Evolutionary conservation across 2,888 invertebrate species (phyloP), one percentile per base, ranked within the genome.

Genomic region (Isotomurus palustris): DNA sequence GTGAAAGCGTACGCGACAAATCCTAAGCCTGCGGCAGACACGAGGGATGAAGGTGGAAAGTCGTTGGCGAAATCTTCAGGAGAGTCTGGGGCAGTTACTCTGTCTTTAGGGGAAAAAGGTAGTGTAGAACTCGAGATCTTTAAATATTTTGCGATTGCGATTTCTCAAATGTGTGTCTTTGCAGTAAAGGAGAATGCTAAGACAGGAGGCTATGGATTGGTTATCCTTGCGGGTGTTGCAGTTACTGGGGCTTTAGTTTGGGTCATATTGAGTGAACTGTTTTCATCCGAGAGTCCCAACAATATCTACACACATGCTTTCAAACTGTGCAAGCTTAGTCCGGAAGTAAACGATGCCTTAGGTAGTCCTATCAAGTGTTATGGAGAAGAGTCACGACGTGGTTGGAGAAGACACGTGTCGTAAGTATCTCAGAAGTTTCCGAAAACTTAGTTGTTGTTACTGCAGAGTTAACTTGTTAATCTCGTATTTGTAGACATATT

Each of bases 351-450:
- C 72, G 88, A 91, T 76, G 82, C 85, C n/a, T 77, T 94, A 53
- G 95, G 95, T n/a, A 79, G 84, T 60, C 92, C 93, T 5, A 87
- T 95, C 29, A 91, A 87, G 75, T 89, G 88, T 1, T 90, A 83
- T 76, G 94, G 94, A 0, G 92, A 93, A 75, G 88, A 89, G 74
- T 87, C 86, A 0, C 80, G 87, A 21, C 79, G 93, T 67, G 85
- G 94, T 38, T 79, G 92, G 62, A 80, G 91, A 41, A 84, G 87
- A 64, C 91, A 91, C 78, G 87, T 91, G 40, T 87, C 77, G 81
- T 81, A 74, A 67, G 67, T 56, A 56, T 45, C 12, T 48, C 24
- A n/a, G n/a, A n/a, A n/a, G n/a, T n/a, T n/a, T n/a, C n/a, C n/a
- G n/a, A n/a, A n/a, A 4, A 35, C 17, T 36, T 8, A 22, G n/a